Percentiles rank a stretch among this genome's conserved stretches.
Evolutionary conservation across 2,797 vertebrate species (phyloP).

Genomic region (Gephyroberyx darwinii): DNA sequence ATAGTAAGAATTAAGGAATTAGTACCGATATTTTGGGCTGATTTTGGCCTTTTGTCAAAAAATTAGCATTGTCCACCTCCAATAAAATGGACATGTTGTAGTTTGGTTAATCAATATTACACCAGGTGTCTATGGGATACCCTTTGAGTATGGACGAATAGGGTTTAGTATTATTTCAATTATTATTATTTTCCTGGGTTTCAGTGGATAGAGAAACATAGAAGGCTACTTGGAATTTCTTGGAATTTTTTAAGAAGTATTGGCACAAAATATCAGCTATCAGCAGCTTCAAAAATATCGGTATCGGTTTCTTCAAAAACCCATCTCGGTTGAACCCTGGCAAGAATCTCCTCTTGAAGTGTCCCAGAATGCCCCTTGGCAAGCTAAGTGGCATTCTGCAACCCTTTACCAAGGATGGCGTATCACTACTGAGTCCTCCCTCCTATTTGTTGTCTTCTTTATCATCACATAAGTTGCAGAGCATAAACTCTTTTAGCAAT

Average conservation of each 20-base stretch:
- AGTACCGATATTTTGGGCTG: too few species aligned
- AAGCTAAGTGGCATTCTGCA: conserved; percentile 18
- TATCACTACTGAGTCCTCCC: conserved; percentile 18
- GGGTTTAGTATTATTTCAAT: too few species aligned
- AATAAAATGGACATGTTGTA: too few species aligned
- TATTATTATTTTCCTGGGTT: neutral
- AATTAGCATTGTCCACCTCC: too few species aligned
- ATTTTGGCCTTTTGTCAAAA: too few species aligned
- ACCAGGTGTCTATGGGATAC: too few species aligned
- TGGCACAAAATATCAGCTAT: conserved; percentile 13
- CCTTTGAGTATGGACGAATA: too few species aligned
- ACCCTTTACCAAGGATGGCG: conserved; percentile 23
- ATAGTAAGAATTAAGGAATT: conserved; percentile 12
- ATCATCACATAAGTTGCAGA: neutral
- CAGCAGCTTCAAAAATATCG: conserved; percentile 9
- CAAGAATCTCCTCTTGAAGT: conserved; percentile 12
- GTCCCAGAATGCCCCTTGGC: conserved; percentile 25
- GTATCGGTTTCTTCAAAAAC: conserved; percentile 21
- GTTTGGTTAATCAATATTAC: too few species aligned
- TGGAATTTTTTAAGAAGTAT: conserved; percentile 3
- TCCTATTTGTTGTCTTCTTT: conserved; percentile 24
- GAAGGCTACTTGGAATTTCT: neutral
- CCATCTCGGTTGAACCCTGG: neutral
- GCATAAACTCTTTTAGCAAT: conserved; percentile 20
- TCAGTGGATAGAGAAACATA: conserved; percentile 1